Conservation (phyloP, 2,113 vertebrate genomes). For the Misgurnus mizolepis region DNA sequence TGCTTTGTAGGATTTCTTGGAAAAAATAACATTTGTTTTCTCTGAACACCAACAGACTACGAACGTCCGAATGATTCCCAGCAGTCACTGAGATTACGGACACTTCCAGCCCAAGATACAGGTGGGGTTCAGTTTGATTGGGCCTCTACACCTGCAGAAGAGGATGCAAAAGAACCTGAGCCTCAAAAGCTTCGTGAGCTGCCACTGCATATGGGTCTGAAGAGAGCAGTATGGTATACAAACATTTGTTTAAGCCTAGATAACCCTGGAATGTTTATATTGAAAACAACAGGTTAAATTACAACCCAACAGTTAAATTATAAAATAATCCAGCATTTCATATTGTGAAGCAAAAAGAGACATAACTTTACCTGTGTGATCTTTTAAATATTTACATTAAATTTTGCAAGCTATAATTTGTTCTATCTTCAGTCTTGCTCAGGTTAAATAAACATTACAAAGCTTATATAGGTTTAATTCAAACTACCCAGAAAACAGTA, state of each 20-base stretch:
- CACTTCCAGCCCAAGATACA: constrained; percentile 40
- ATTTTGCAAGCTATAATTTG: neutral
- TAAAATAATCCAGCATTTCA: too few species aligned
- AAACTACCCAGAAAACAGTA: too few species aligned
- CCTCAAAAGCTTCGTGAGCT: constrained; percentile 55
- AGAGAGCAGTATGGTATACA: constrained; percentile 67
- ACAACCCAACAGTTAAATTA: too few species aligned
- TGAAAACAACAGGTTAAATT: too few species aligned
- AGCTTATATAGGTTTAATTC: too few species aligned
- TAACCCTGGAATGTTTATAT: too few species aligned
- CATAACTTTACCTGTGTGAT: neutral
- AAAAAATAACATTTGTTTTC: neutral
- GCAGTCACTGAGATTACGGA: constrained; percentile 56
- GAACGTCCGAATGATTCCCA: constrained; percentile 40
- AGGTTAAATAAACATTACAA: too few species aligned
- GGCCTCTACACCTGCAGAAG: constrained; percentile 23
- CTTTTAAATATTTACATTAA: neutral
- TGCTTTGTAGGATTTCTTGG: too few species aligned
- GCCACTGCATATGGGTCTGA: constrained; percentile 67
- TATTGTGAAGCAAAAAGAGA: too few species aligned
- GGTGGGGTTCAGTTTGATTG: constrained; percentile 59
- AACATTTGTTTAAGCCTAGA: neutral
- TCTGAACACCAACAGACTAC: constrained; percentile 38
- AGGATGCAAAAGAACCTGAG: constrained; percentile 25
- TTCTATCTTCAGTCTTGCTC: too few species aligned